These are phyloP conservation scores for Andrena haemorrhoa DNA, from an alignment of 2,888 invertebrate genomes.

Conservation along the genomic window DNA sequence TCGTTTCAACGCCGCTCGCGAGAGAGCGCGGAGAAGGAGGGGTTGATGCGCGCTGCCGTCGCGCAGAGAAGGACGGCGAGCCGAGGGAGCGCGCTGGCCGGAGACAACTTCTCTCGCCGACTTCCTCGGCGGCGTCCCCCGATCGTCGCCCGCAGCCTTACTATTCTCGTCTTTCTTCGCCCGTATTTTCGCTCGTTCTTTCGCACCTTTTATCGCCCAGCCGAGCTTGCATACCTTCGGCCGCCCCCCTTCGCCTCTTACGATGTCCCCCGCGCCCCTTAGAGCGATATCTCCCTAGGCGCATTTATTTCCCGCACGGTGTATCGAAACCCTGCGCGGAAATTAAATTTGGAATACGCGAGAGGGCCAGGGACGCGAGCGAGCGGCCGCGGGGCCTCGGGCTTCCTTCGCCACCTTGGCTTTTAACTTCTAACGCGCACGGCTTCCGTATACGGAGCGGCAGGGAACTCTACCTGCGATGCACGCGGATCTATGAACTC, in stretches of 20 bases:
- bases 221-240: slow-evolving; percentile 15
- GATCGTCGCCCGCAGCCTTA: slow-evolving; percentile 68
- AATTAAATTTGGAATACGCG: slow-evolving; percentile 69
- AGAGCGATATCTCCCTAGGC: slow-evolving; percentile 37
- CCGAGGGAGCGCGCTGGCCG: slow-evolving; percentile 44
- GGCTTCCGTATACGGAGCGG: neutral
- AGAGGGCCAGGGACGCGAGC: slow-evolving; percentile 53
- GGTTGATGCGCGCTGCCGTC: slow-evolving; percentile 43
- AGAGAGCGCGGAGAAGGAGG: slow-evolving; percentile 53
- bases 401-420: slow-evolving; percentile 35
- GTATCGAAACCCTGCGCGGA: slow-evolving; percentile 58
- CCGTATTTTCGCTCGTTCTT: slow-evolving; percentile 69
- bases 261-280: neutral
- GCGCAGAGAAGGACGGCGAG: slow-evolving; percentile 44
- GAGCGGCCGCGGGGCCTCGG: slow-evolving; percentile 33
- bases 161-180: slow-evolving; percentile 75
- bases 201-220: slow-evolving; percentile 42
- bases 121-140: slow-evolving; percentile 59
- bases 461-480: neutral
- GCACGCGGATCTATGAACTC: too few species aligned
- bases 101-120: slow-evolving; percentile 53
- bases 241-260: neutral
- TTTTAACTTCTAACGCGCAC: slow-evolving; percentile 5
- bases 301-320: slow-evolving; percentile 54
- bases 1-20: slow-evolving; percentile 71